Conservation (phyloP, 2,888 invertebrate species). For the Leptopterna dolabrata region DNA sequence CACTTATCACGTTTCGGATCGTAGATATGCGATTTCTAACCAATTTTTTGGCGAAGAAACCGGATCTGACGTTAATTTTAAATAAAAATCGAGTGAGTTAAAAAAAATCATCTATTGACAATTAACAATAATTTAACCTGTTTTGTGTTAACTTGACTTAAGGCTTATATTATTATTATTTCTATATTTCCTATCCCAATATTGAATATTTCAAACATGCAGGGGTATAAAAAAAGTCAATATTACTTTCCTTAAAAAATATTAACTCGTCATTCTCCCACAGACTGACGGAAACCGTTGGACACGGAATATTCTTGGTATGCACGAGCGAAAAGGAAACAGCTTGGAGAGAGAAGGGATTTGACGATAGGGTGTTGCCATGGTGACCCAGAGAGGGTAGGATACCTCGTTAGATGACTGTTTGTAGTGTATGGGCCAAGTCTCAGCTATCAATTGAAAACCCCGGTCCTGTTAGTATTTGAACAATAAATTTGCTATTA, state of each 20-base stretch:
- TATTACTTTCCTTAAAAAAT: background rate
- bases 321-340: background rate
- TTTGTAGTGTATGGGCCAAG: slow-evolving; percentile 22
- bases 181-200: too few species aligned
- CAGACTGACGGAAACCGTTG: background rate
- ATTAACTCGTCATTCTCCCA: background rate
- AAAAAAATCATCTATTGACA: too few species aligned
- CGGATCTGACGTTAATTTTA: too few species aligned
- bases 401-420: slow-evolving; percentile 23
- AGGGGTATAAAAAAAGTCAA: background rate
- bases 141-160: too few species aligned
- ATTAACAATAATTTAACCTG: too few species aligned
- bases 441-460: slow-evolving; percentile 17
- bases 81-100: too few species aligned
- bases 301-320: slow-evolving; percentile 4
- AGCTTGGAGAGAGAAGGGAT: background rate
- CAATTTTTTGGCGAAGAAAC: too few species aligned
- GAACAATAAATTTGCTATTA: slow-evolving; percentile 13
- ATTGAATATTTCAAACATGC: too few species aligned
- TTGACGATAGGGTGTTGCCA: slow-evolving; percentile 26
- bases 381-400: background rate
- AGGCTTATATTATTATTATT: too few species aligned
- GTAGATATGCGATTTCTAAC: too few species aligned
- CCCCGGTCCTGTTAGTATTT: background rate
- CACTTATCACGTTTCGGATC: too few species aligned